Evolutionary conservation across 2,113 vertebrate genomes (phyloP), one percentile per base, ranked within the genome.

Genomic region (Ia io): DNA sequence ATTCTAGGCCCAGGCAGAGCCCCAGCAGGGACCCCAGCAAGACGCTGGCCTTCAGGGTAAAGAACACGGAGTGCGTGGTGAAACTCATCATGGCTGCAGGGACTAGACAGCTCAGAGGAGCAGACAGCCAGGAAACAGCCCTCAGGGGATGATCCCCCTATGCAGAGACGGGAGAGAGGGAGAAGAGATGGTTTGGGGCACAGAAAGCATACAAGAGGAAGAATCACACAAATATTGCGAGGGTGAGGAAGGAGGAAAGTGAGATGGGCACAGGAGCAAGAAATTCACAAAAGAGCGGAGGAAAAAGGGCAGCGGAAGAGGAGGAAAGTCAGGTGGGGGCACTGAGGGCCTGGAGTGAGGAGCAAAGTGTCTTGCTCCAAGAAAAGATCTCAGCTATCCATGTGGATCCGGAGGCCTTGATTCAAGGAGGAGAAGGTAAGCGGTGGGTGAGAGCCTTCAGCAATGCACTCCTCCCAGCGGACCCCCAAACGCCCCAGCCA

Each of bases 1-100:
- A 99, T 98, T 99, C 99, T 44, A 99, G 98, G 93, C 99, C 99
- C 94, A 98, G 94, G 96, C 98, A 99, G 53, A 99, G 98, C 92
- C 99, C 99, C 96, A 99, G 95, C 84, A 99, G 93, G 67, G 98
- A 98, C 97, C 99, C 98, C 93, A 99, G 98, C 92, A 99, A 97
- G 96, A 99, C 96, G 97, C 99, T 98, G 95, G 98, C 97, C 98
- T 98, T 98, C 95, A 99, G 97, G 96, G 98, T 98, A 95, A 99
- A 98, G 97, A 97, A 98, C 90, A 98, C n/a, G 0, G 99, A 98
- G 98, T 98, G 98, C 95, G 99, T 97, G 44, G 97, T 98, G 96
- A 98, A 98, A 87, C 98, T 97, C 98, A 98, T 99, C 28, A 79
- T 98, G 98, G 89, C 97, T 32, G 51, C 23, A 11, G 59, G 23